A percentile compares a stretch with the other conserved stretches of the same genome.
Evolutionary conservation across 2,113 vertebrate genomes (phyloP).

Genomic region (Prionailurus bengalensis): DNA sequence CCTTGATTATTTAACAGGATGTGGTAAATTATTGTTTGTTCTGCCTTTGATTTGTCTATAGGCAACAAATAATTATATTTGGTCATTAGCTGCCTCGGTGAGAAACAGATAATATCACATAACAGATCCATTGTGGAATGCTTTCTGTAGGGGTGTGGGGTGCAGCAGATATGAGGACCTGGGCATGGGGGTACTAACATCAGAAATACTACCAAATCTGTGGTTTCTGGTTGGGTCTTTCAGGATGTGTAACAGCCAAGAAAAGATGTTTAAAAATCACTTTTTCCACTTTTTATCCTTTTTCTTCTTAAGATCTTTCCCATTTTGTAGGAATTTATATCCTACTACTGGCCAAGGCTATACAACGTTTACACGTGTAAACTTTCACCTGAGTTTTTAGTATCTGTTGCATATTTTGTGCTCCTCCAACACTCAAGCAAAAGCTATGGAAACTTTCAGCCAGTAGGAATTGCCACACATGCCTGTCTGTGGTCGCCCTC

Average conservation of each 20-base stretch:
- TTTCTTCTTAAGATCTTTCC: not conserved
- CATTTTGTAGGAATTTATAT: not conserved
- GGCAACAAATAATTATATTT: not conserved
- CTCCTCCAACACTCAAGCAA: not conserved
- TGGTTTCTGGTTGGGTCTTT: not conserved
- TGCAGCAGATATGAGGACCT: not conserved
- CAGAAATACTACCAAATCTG: not conserved
- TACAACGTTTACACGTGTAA: not conserved
- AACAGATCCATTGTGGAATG: not conserved
- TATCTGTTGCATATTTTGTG: not conserved
- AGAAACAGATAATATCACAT: not conserved
- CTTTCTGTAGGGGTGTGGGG: not conserved
- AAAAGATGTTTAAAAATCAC: not conserved
- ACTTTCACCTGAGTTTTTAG: not conserved
- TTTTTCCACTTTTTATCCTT: not conserved
- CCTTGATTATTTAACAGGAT: not conserved
- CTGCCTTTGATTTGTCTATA: not conserved
- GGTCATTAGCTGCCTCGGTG: not conserved
- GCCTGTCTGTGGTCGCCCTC: slow-evolving; percentile 66
- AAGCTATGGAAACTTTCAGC: not conserved
- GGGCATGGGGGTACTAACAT: not conserved
- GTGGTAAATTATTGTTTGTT: not conserved
- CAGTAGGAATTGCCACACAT: not conserved
- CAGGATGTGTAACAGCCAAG: not conserved
- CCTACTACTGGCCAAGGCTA: not conserved